Percentiles rank a stretch among this genome's conserved stretches.
Conservation (phyloP, 1,140 invertebrate genomes). For the Heliconius himera region DNA sequence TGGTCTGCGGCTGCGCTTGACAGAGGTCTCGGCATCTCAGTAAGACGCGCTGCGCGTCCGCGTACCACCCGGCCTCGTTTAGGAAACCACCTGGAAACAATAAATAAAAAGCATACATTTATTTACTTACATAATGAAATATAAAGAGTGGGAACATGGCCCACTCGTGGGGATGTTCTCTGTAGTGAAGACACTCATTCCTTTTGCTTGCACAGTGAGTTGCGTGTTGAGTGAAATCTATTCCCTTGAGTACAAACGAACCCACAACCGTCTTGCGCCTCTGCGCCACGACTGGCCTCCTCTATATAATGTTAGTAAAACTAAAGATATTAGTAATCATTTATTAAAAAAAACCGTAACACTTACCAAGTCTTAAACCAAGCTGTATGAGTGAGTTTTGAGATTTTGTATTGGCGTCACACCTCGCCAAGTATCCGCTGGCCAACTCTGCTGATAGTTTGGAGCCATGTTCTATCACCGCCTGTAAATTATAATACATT, state of each 20-base stretch:
- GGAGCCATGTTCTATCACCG: slow-evolving; percentile 84
- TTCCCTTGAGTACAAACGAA: no score
- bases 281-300: no score
- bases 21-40: slow-evolving; percentile 84
- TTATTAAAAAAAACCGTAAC: background rate
- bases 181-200: no score
- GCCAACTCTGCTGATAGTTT: slow-evolving; percentile 82
- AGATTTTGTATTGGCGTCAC: slow-evolving; percentile 45
- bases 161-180: no score
- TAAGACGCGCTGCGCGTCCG: slow-evolving; percentile 87
- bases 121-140: background rate
- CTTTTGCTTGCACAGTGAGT: no score
- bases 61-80: slow-evolving; percentile 92
- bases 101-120: no score
- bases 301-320: background rate
- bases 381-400: slow-evolving; percentile 70
- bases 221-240: no score
- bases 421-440: slow-evolving; percentile 74
- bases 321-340: background rate
- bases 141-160: no score
- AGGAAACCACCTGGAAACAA: slow-evolving; percentile 87
- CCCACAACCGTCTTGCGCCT: no score
- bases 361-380: slow-evolving; percentile 73
- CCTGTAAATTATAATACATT: slow-evolving; percentile 64
- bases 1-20: slow-evolving; percentile 76